Evolutionary conservation across 2,888 invertebrate species (phyloP), one percentile per base, ranked within the genome.

Genomic region (Andrena dorsata): DNA sequence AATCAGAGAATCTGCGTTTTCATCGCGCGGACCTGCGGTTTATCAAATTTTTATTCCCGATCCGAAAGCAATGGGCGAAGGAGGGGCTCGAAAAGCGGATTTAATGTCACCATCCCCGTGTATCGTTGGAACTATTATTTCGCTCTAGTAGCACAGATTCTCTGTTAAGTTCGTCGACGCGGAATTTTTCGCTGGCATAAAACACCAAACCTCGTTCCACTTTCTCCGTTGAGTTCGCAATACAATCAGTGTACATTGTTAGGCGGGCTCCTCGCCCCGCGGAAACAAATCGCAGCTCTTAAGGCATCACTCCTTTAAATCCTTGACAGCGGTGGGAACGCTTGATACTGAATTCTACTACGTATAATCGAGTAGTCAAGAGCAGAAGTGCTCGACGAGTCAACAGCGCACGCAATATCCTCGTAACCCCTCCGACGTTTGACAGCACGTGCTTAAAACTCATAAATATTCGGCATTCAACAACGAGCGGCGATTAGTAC

Each of bases 41-140:
- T 76, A 70, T 82, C 72, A 82, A 82, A 84, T 76, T 82, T 82
- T 82, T 79, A 78, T 72, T 51, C 32, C 58, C 64, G 49, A 68
- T 65, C 49, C 26, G 49, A 41, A 16, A n/a, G 7, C 20, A 13
- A 23, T 4, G 56, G 26, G 26, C 4, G 23, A 4, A 7, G 26
- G n/a, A 10, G 32, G 32, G 16, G 23, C 28, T 41, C 16, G 41
- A 53, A 47, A 76, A 72, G 63, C 69, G 49, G 82, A 76, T 76
- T 82, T 79, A 70, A 79, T 84, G 53, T 56, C 76, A 20, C 66
- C 63, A 35, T 49, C 26, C 71, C 28, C n/a, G 4, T 23, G 32
- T 56, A 60, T 75, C 68, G 61, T 49, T 26, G 2, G 0, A 16
- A 51, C 66, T 66, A 81, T 77, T 74, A 74, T 75, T 82, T 81